Evolutionary conservation across 1,140 invertebrate genomes (phyloP).

Genomic region (Scylla paramamosain): DNA sequence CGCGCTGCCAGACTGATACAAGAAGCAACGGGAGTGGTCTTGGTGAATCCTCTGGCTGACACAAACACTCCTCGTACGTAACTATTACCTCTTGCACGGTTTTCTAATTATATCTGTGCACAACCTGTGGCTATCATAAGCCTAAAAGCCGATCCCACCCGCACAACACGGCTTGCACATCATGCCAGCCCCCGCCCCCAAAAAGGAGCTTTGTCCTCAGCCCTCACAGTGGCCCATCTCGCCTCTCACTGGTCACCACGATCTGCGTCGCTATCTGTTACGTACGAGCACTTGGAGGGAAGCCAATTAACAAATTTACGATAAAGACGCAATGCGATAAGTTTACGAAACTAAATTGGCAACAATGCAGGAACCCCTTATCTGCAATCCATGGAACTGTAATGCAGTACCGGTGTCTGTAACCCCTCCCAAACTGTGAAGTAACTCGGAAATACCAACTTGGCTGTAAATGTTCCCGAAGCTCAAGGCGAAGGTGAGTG

Average conservation of each 20-base stretch:
- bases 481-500: neutral
- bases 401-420: neutral
- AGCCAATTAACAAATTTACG: neutral
- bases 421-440: neutral
- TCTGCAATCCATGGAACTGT: neutral
- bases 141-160: neutral
- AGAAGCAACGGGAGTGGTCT: constrained; percentile 46
- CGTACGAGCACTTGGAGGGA: neutral
- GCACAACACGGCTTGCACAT: neutral
- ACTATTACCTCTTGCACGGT: neutral
- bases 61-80: constrained; percentile 13
- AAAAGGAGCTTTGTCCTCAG: neutral
- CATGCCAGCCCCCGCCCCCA: neutral
- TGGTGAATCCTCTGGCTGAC: constrained; percentile 45
- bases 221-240: constrained; percentile 33
- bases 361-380: neutral
- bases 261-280: neutral
- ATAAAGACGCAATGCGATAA: neutral
- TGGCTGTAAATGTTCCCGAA: neutral
- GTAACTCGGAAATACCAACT: neutral
- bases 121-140: neutral
- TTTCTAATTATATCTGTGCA: neutral
- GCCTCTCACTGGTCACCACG: neutral
- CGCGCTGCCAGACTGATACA: constrained; percentile 64
- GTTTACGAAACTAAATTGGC: neutral